Conservation (phyloP, 2,888 invertebrate genomes). For the Drosophila multiciliata region DNA sequence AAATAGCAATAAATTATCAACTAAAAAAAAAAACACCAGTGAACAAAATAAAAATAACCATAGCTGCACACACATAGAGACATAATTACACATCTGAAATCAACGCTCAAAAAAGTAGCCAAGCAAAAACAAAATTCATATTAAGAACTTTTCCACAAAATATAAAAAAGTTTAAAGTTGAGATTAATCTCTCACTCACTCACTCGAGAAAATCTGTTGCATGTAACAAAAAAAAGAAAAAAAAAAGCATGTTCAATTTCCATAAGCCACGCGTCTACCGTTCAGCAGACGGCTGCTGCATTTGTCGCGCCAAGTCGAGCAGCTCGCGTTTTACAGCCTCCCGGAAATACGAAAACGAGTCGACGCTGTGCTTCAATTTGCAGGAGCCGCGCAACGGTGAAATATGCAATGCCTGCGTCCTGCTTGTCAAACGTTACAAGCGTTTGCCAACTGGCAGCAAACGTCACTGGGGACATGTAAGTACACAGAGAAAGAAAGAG, state of each 20-base stretch:
- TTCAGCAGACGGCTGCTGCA: slow-evolving; percentile 93
- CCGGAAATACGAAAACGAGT: slow-evolving; percentile 92
- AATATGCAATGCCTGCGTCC: slow-evolving; percentile 94
- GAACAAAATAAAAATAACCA: slow-evolving; percentile 37
- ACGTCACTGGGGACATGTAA: slow-evolving; percentile 92
- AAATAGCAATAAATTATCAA: slow-evolving; percentile 53
- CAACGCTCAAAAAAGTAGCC: slow-evolving; percentile 16
- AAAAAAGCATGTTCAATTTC: slow-evolving; percentile 90
- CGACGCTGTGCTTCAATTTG: slow-evolving; percentile 91
- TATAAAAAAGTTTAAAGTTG: slow-evolving; percentile 3
- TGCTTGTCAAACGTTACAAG: slow-evolving; percentile 93
- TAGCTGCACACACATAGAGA: slow-evolving; percentile 76
- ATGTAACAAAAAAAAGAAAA: slow-evolving; percentile 10
- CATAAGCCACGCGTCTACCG: slow-evolving; percentile 94
- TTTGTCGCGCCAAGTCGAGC: slow-evolving; percentile 94
- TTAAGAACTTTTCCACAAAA: background rate
- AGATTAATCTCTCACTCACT: background rate
- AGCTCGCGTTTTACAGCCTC: slow-evolving; percentile 94
- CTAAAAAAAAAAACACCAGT: slow-evolving; percentile 36
- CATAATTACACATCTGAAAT: slow-evolving; percentile 87
- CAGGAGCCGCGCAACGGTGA: slow-evolving; percentile 91
- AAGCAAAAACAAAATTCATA: slow-evolving; percentile 14
- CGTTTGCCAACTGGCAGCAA: slow-evolving; percentile 90
- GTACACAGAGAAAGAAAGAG: slow-evolving; percentile 68
- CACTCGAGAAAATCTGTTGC: slow-evolving; percentile 2